These are phyloP conservation scores for Bungarus multicinctus DNA, from an alignment of 2,113 vertebrate species.

Conservation along the genomic window DNA sequence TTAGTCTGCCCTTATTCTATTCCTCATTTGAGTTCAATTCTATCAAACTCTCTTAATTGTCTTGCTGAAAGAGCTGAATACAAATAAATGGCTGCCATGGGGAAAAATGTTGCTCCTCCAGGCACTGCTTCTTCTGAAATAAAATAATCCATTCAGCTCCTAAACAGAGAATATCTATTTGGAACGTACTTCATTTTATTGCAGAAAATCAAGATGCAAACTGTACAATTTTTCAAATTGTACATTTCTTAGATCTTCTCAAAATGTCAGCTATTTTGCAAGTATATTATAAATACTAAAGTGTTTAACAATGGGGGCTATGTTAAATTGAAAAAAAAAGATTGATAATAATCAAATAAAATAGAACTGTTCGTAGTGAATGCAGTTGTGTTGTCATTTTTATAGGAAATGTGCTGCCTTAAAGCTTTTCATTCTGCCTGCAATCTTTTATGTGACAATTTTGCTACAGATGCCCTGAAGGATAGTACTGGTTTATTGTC, in stretches of 20 bases:
- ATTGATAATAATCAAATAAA: not conserved
- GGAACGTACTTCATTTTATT: not conserved
- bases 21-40: not conserved
- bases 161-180: not conserved
- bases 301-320: not conserved
- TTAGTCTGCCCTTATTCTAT: not conserved
- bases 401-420: not conserved
- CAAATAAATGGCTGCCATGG: not conserved
- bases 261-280: not conserved
- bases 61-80: not conserved
- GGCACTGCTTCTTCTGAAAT: not conserved
- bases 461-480: conserved; percentile 4
- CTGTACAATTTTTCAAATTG: not conserved
- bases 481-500: conserved; percentile 1
- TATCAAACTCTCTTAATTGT: not conserved
- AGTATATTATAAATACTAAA: not conserved
- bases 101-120: not conserved
- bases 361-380: fast-evolving
- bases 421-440: not conserved
- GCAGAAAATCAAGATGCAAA: not conserved
- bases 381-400: not conserved
- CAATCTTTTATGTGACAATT: conserved; percentile 18
- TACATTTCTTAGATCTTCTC: not conserved
- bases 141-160: not conserved
- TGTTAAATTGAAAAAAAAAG: not conserved